Percentiles rank a stretch among this genome's conserved stretches.
These are phyloP conservation scores for Tubulanus polymorphus DNA, from an alignment of 2,888 invertebrate species.

Conservation along the genomic window DNA sequence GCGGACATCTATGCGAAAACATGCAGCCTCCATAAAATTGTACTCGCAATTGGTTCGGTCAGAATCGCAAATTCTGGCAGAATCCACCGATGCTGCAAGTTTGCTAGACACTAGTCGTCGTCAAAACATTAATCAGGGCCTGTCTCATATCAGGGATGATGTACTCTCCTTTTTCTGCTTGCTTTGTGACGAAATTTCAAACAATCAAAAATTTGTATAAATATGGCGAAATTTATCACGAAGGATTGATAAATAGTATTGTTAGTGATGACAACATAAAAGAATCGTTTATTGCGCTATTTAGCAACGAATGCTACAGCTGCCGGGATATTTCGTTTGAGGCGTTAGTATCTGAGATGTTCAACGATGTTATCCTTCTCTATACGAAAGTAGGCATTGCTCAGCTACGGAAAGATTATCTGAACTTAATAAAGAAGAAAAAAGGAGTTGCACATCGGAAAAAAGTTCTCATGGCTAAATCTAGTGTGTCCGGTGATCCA, in stretches of 20 bases:
- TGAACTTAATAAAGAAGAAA: neutral
- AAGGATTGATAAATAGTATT: neutral
- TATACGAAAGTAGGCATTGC: neutral
- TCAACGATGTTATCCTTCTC: neutral
- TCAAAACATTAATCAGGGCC: neutral
- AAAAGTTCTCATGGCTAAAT: neutral
- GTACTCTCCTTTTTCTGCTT: neutral
- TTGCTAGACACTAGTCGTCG: neutral
- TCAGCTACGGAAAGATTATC: neutral
- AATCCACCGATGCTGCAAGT: neutral
- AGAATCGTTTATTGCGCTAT: neutral
- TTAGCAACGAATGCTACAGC: neutral
- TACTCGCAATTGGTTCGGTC: neutral
- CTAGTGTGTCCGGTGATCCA: neutral
- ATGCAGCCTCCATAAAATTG: neutral
- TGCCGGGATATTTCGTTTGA: neutral
- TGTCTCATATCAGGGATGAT: neutral
- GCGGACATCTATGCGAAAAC: neutral
- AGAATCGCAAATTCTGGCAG: neutral
- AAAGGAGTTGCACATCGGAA: neutral
- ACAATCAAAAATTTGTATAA: neutral
- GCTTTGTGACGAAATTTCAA: neutral
- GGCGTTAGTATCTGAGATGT: too few relatives aligned
- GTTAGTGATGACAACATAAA: neutral
- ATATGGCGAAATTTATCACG: neutral